Evolutionary conservation across 1,140 invertebrate species (phyloP), one percentile per base, ranked within the genome.

Genomic region (Trinorchestia longiramus): DNA sequence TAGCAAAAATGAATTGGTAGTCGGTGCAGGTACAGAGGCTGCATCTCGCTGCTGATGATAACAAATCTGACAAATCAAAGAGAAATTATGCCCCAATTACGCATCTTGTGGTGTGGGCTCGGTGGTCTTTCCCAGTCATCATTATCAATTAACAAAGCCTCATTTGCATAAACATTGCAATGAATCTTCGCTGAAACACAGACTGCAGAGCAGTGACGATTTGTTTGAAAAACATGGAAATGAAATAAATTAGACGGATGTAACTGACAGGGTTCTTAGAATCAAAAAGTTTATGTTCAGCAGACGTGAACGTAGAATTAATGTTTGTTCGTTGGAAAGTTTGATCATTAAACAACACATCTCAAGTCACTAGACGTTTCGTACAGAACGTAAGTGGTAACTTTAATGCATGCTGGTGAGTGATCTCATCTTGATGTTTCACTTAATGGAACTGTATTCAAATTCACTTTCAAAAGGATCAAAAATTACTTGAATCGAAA

Each of bases 61-160:
- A 94, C 92, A 94, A 94, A 94, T 94, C 92, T 94, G 92, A 94
- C 92, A 94, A 94, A 94, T 94, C 44, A 45, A 94, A 94, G 92
- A 94, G 43, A 94, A 94, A 94, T 94, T 94, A 94, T 47, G 92
- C 40, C 92, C 43, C 43, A 43, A 44, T 94, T 94, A 47, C 92
- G 43, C 43, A n/a, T 47, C 92, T 94, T 94, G 92, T 94, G 92
- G 92, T 94, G 36, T 43, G 43, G 43, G 92, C 43, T 44, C 40
- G 92, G 92, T 47, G 92, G 92, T 94, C 92, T 43, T 45, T 94
- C 44, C 43, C 92, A 94, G 92, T 94, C 92, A 94, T 94, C 92
- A 94, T 94, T 94, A 94, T 94, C 92, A 94, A 94, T 94, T 94
- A 94, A n/a, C 92, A 42, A 15, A 47, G 92, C 43, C 44, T 94